phyloP scores from a whole-genome alignment of 1,140 invertebrate species.

The Neocloeon triangulifer region DNA sequence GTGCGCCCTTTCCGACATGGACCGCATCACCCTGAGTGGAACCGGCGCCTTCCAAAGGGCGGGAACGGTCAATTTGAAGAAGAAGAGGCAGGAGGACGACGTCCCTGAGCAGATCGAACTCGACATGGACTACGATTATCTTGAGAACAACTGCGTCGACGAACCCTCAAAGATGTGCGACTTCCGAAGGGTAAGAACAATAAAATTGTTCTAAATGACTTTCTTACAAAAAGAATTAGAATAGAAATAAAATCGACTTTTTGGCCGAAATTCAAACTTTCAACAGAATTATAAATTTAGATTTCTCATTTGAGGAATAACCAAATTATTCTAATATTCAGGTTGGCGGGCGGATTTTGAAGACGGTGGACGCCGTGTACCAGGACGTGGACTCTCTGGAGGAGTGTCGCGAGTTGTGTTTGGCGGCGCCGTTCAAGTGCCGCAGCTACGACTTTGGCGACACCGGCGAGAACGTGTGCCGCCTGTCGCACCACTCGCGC shows the following conservation, averaged over 20 bases:
- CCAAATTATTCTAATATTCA: no score
- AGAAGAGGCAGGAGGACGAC: no score
- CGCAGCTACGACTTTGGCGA: slow-evolving; percentile 86
- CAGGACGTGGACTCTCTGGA: slow-evolving; percentile 68
- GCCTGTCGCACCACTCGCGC: slow-evolving; percentile 71
- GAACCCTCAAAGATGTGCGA: slow-evolving; percentile 79
- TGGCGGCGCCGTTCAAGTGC: slow-evolving; percentile 64
- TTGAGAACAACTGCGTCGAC: slow-evolving; percentile 77
- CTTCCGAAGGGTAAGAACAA: no score
- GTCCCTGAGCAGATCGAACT: slow-evolving; percentile 9
- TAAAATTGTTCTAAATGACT: no score
- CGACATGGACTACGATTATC: slow-evolving; percentile 38
- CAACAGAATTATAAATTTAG: no score
- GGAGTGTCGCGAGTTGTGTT: slow-evolving; percentile 67
- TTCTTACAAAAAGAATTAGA: no score
- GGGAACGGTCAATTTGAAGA: no score
- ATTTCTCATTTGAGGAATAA: no score
- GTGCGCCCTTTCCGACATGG: slow-evolving; percentile 74
- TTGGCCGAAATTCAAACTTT: no score
- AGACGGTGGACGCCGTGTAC: slow-evolving; percentile 84
- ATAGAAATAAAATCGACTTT: no score
- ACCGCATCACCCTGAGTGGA: slow-evolving; percentile 62
- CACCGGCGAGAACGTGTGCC: slow-evolving; percentile 76
- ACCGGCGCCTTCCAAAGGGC: slow-evolving; percentile 44
- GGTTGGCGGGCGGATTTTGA: slow-evolving; percentile 62